Conservation (phyloP, 2,888 invertebrate species). For the Dioctria linearis region DNA sequence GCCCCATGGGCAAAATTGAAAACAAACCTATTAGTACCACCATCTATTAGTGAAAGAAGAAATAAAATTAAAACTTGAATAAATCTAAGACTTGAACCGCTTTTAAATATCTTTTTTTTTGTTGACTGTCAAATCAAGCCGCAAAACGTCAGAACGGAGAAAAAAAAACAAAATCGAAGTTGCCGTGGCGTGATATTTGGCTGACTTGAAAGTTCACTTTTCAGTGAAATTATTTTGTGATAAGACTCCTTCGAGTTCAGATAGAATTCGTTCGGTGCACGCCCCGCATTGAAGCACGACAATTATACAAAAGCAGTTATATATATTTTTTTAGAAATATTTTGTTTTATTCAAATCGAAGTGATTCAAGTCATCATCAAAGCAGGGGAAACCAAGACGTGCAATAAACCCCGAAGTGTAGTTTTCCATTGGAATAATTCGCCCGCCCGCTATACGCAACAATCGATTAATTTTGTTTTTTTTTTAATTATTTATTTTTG, state of each 20-base stretch:
- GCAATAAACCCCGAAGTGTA: neutral
- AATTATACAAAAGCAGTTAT: neutral
- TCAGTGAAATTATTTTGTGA: neutral
- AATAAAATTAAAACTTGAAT: no score
- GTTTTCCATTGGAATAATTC: conserved; percentile 4
- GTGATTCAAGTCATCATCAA: no score
- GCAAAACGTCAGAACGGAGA: neutral
- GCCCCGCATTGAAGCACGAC: neutral
- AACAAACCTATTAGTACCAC: no score
- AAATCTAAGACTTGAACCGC: no score
- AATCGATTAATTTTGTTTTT: conserved; percentile 15
- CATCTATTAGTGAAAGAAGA: no score
- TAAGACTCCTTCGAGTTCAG: neutral
- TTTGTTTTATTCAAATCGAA: neutral
- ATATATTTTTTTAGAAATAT: conserved; percentile 16
- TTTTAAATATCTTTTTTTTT: no score
- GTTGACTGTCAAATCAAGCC: neutral
- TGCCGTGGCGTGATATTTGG: conserved; percentile 13
- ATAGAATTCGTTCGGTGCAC: neutral
- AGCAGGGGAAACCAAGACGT: neutral
- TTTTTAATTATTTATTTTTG: neutral
- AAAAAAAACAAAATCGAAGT: neutral
- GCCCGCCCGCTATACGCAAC: neutral
- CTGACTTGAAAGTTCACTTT: no score
- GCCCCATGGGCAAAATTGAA: no score